phyloP scores from a whole-genome alignment of 92 coral and sea anemone genomes.

The Porites divaricata region DNA sequence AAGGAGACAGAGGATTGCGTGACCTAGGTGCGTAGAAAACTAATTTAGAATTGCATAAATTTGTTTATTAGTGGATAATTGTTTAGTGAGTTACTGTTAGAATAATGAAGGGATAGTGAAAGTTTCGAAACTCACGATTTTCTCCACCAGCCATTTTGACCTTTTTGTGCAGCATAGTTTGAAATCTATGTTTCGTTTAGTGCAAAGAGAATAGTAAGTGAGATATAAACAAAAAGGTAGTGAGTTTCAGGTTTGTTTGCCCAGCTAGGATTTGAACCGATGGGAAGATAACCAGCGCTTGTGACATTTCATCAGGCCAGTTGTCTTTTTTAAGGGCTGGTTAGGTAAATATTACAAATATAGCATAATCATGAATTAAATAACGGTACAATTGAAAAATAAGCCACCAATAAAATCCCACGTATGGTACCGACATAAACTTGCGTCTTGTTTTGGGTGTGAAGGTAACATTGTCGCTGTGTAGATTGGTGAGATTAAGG shows the following conservation, averaged over 20 bases:
- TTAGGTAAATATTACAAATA: conserved; percentile 9
- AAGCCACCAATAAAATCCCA: conserved; percentile 55
- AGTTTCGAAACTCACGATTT: conserved; percentile 6
- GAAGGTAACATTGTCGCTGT: background rate
- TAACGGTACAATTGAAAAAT: conserved; percentile 38
- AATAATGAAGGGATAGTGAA: background rate
- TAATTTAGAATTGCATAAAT: conserved; percentile 14
- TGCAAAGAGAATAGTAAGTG: too few species aligned
- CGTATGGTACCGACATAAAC: conserved; percentile 29
- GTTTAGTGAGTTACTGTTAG: conserved; percentile 32
- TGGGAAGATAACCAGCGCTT: background rate
- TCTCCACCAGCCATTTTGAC: background rate
- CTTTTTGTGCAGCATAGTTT: background rate
- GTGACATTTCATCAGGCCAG: background rate
- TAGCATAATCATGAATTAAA: conserved; percentile 21
- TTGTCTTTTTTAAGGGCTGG: conserved; percentile 3
- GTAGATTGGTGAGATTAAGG: background rate
- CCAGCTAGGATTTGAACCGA: background rate
- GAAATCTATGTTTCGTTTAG: background rate
- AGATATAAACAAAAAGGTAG: background rate
- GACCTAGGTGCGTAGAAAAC: background rate
- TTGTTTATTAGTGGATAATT: conserved; percentile 35
- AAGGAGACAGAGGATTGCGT: background rate
- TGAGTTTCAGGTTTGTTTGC: conserved; percentile 10
- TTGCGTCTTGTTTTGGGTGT: background rate